Conservation (phyloP, 2,113 vertebrate species). For the Pleuronectes platessa region DNA sequence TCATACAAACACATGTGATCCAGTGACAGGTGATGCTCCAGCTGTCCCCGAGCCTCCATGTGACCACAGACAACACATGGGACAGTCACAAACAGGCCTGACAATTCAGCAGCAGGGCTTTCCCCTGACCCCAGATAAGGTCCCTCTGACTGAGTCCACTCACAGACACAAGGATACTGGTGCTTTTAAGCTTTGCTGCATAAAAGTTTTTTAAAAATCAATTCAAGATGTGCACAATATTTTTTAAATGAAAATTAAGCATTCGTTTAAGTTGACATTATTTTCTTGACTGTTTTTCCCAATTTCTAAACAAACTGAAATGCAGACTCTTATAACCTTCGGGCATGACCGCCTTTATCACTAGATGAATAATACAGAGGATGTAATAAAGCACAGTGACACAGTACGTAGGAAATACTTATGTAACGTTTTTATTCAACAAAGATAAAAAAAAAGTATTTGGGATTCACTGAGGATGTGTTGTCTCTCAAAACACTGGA, state of each 20-base stretch:
- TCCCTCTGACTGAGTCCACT: neutral
- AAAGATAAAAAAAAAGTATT: no score
- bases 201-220: no score
- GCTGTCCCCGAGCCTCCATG: slow-evolving; percentile 65
- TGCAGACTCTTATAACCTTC: neutral
- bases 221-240: no score
- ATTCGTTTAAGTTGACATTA: no score
- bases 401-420: neutral
- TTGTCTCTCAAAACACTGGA: no score
- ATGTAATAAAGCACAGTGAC: neutral
- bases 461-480: no score
- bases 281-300: neutral
- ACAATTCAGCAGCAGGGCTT: slow-evolving; percentile 34
- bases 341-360: neutral
- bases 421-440: no score
- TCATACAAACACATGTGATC: slow-evolving; percentile 62
- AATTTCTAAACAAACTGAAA: neutral
- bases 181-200: neutral
- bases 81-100: slow-evolving; percentile 48
- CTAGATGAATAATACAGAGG: neutral
- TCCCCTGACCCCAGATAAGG: slow-evolving; percentile 28
- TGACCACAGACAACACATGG: slow-evolving; percentile 71
- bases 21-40: slow-evolving; percentile 74
- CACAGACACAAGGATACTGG: neutral
- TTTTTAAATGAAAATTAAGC: no score